A percentile compares a stretch with the other conserved stretches of the same genome.
phyloP scores from a whole-genome alignment of 2,888 invertebrate genomes.

The Vanessa cardui region DNA sequence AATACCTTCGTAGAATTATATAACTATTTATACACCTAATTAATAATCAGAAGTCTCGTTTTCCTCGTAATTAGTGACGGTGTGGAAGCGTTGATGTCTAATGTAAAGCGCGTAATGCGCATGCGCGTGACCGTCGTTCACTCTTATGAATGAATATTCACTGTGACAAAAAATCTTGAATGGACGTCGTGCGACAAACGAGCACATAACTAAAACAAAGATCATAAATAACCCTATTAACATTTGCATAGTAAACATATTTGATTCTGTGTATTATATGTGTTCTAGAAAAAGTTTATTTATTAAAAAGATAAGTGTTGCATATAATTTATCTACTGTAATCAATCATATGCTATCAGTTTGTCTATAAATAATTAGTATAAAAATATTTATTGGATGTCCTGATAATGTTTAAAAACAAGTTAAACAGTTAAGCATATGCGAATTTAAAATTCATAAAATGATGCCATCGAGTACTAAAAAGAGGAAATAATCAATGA shows the following conservation, averaged over 20 bases:
- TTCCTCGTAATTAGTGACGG: slow-evolving; percentile 40
- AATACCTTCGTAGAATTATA: slow-evolving; percentile 22
- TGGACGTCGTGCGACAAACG: slow-evolving; percentile 26
- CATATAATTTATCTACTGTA: too few relatives aligned
- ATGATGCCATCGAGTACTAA: too few relatives aligned
- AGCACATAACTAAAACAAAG: slow-evolving; percentile 6
- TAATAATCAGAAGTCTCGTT: slow-evolving; percentile 33
- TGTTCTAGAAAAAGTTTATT: too few relatives aligned
- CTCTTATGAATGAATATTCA: slow-evolving; percentile 53
- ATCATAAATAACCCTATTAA: background rate
- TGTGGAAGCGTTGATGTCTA: slow-evolving; percentile 59
- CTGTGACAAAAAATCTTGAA: slow-evolving; percentile 47
- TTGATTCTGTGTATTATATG: too few relatives aligned
- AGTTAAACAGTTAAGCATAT: too few relatives aligned
- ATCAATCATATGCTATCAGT: background rate
- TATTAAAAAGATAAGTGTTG: too few relatives aligned
- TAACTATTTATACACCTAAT: slow-evolving; percentile 30
- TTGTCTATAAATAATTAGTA: too few relatives aligned
- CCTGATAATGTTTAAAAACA: too few relatives aligned
- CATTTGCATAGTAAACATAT: too few relatives aligned
- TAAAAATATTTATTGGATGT: too few relatives aligned
- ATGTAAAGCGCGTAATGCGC: slow-evolving; percentile 51
- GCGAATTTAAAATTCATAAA: too few relatives aligned
- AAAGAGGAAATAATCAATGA: too few relatives aligned
- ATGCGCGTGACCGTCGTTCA: slow-evolving; percentile 48